Conservation (phyloP, 2,797 vertebrate genomes). For the Xerus rutilus region DNA sequence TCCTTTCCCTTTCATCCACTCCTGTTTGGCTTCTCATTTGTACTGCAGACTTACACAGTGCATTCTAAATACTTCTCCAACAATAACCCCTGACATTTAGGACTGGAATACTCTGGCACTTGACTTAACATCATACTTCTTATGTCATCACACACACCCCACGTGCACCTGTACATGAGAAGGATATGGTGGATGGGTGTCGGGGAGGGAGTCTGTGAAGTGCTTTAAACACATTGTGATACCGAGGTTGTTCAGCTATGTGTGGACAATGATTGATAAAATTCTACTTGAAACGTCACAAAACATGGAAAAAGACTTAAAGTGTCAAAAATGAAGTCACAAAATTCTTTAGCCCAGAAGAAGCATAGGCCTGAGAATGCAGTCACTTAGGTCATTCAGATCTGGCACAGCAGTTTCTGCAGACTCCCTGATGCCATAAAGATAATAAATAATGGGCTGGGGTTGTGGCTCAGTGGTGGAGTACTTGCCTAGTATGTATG, state of each 20-base stretch:
- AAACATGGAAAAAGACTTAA: background rate
- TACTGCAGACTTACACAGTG: background rate
- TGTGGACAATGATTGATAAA: background rate
- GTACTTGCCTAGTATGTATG: no score
- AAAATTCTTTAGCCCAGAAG: background rate
- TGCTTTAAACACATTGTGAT: background rate
- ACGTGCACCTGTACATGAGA: background rate
- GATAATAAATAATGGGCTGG: background rate
- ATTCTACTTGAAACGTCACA: conserved; percentile 1
- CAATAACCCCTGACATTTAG: background rate
- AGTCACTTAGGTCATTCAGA: background rate
- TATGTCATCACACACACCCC: background rate
- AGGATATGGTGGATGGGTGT: background rate
- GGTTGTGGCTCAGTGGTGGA: no score
- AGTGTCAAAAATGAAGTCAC: background rate
- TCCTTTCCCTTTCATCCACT: conserved; percentile 61
- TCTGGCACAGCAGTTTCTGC: background rate
- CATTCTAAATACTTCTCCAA: background rate
- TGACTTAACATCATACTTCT: background rate
- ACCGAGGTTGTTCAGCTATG: background rate
- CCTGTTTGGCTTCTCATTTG: background rate
- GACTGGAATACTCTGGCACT: background rate
- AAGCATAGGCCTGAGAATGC: background rate
- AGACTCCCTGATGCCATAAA: background rate
- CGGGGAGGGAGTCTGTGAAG: background rate